Conservation (phyloP, 2,888 invertebrate genomes). For the Stenolophus ochropezus region DNA sequence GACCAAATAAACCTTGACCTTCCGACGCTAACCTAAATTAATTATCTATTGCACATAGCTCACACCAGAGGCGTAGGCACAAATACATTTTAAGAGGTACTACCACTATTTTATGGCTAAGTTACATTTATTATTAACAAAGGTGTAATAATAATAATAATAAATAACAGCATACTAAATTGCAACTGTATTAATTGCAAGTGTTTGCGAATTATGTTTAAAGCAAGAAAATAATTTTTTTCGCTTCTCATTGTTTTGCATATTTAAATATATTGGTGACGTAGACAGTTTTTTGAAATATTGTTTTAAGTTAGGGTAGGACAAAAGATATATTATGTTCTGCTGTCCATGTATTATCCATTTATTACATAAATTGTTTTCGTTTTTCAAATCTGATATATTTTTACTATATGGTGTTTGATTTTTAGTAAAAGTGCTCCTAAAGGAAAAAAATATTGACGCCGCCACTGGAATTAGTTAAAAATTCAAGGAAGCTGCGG, state of each 20-base stretch:
- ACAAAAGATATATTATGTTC: no score
- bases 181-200: not conserved
- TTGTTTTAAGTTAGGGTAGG: no score
- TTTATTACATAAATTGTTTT: no score
- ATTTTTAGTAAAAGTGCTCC: no score
- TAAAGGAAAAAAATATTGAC: no score
- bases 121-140: not conserved
- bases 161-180: not conserved
- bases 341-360: no score
- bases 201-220: not conserved
- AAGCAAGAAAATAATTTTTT: not conserved
- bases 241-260: no score
- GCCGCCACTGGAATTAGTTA: not conserved
- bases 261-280: no score
- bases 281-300: not conserved
- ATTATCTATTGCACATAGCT: conserved; percentile 1
- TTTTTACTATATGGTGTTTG: not conserved
- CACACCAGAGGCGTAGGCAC: not conserved
- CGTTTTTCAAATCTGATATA: no score
- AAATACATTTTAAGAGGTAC: not conserved
- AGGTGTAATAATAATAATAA: not conserved
- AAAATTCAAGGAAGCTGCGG: not conserved
- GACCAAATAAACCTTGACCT: conserved; percentile 37
- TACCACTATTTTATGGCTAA: no score
- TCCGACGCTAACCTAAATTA: conserved; percentile 31